A percentile compares a stretch with the other conserved stretches of the same genome.
phyloP scores from a whole-genome alignment of 2,888 invertebrate genomes.

The Hyles lineata region DNA sequence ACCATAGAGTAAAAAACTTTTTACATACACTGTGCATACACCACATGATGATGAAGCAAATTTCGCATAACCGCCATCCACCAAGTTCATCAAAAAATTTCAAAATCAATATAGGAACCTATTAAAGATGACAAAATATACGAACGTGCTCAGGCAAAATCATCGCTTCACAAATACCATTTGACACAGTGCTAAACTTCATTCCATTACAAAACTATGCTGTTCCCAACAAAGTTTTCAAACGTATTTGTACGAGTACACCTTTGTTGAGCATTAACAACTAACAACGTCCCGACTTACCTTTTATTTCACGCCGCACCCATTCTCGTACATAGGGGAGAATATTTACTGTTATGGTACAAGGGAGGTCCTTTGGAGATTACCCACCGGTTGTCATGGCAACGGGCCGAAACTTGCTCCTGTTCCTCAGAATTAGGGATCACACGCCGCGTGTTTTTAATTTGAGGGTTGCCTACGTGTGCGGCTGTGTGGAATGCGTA shows the following conservation, averaged over 20 bases:
- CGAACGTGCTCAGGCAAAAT: neutral
- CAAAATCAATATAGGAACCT: too few relatives aligned
- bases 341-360: constrained; percentile 58
- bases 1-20: too few relatives aligned
- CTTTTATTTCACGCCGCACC: constrained; percentile 47
- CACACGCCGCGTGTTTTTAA: constrained; percentile 24
- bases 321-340: constrained; percentile 45
- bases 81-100: too few relatives aligned
- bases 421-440: constrained; percentile 35
- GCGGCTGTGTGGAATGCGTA: constrained; percentile 11
- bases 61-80: too few relatives aligned
- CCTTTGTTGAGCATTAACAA: constrained; percentile 46
- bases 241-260: constrained; percentile 11
- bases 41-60: too few relatives aligned
- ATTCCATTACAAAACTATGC: constrained; percentile 14
- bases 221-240: constrained; percentile 10
- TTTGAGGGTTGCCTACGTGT: constrained; percentile 22
- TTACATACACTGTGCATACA: too few relatives aligned
- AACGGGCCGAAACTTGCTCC: constrained; percentile 52
- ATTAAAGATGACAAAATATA: too few relatives aligned
- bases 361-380: constrained; percentile 50
- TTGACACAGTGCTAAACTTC: neutral
- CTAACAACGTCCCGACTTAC: constrained; percentile 43
- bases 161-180: neutral
- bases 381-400: constrained; percentile 58